A percentile compares a stretch with the other conserved stretches of the same genome.
These are phyloP conservation scores for Malurus splendens DNA, from an alignment of 2,797 vertebrate species.

Conservation along the genomic window DNA sequence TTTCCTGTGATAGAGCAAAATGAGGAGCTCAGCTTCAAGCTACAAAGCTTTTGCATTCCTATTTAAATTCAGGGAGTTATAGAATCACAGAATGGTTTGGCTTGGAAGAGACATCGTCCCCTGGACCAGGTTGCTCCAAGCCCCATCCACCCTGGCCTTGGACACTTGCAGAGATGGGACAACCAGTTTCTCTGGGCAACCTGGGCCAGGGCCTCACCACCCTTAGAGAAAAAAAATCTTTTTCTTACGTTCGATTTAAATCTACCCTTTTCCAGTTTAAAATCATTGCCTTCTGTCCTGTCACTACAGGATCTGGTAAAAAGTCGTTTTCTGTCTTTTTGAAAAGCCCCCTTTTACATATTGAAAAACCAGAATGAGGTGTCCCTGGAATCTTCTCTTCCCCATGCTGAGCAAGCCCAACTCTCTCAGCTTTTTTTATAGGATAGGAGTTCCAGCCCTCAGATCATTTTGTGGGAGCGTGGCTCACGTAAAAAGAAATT, in stretches of 20 bases:
- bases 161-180: background rate
- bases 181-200: background rate
- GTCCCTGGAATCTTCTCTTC: background rate
- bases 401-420: background rate
- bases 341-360: background rate
- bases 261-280: background rate
- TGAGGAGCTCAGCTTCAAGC: background rate
- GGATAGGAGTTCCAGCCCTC: background rate
- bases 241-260: background rate
- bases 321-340: background rate
- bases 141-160: fast-evolving
- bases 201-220: background rate
- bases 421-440: background rate
- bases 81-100: background rate
- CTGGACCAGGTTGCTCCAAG: background rate
- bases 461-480: background rate
- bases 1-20: conserved; percentile 71
- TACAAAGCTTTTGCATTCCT: background rate
- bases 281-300: background rate
- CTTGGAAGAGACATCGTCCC: background rate
- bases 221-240: fast-evolving
- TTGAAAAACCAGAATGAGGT: background rate
- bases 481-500: background rate
- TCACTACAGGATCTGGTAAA: background rate
- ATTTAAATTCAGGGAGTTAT: background rate